These are phyloP conservation scores for Globodera ellingtonae DNA, from an alignment of 1,140 invertebrate genomes.

Conservation along the genomic window DNA sequence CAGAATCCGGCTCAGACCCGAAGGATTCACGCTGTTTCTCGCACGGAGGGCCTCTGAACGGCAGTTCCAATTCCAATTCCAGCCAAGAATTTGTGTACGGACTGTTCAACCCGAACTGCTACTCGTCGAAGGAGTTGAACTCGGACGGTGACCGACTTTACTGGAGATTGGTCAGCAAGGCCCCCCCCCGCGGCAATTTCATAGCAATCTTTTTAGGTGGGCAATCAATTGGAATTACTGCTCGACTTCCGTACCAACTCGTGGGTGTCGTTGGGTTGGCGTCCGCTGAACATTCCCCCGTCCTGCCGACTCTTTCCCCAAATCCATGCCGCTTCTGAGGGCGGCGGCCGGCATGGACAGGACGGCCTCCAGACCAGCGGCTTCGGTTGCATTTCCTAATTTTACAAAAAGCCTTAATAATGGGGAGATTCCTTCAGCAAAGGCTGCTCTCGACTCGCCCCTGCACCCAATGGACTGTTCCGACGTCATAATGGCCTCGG, in stretches of 20 bases:
- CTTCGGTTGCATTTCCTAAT: slow-evolving; percentile 16
- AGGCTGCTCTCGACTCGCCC: slow-evolving; percentile 37
- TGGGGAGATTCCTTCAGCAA: neutral
- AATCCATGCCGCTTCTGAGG: neutral
- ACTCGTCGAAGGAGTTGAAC: slow-evolving; percentile 37
- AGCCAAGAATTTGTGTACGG: slow-evolving; percentile 32
- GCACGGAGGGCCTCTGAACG: slow-evolving; percentile 16
- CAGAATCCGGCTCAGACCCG: slow-evolving; percentile 15
- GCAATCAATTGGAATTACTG: slow-evolving; percentile 50
- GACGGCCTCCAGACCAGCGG: slow-evolving; percentile 19
- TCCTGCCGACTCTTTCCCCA: slow-evolving; percentile 51
- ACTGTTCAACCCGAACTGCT: slow-evolving; percentile 47
- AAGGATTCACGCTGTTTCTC: slow-evolving; percentile 34
- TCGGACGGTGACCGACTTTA: slow-evolving; percentile 41
- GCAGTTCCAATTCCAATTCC: neutral
- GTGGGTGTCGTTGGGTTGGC: slow-evolving; percentile 47
- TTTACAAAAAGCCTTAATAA: neutral
- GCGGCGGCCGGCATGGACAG: neutral
- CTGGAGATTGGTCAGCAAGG: slow-evolving; percentile 40
- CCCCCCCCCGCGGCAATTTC: neutral
- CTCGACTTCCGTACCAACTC: slow-evolving; percentile 45
- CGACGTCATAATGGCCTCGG: slow-evolving; percentile 49
- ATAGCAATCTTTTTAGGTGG: slow-evolving; percentile 5
- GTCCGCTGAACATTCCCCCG: slow-evolving; percentile 44
- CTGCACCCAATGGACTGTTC: slow-evolving; percentile 53